A percentile compares a stretch with the other conserved stretches of the same genome.
phyloP scores from a whole-genome alignment of 2,113 vertebrate species.

The Oncorhynchus kisutch region DNA sequence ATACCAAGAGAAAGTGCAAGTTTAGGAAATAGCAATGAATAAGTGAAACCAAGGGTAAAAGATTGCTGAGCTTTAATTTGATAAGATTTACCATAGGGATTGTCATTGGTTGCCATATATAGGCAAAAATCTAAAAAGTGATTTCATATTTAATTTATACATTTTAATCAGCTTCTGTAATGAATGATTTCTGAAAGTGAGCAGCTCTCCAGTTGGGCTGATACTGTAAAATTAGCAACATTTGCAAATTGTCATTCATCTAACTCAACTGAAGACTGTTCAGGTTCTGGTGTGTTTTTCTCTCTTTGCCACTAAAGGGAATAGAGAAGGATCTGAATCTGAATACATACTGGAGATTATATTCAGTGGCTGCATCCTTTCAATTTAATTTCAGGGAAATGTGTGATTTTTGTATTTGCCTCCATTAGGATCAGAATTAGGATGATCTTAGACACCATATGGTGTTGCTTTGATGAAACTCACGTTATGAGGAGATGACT shows the following conservation, averaged over 20 bases:
- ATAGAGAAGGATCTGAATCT: background rate
- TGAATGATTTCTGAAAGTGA: background rate
- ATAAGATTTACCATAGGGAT: too few species aligned
- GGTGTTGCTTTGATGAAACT: constrained; percentile 24
- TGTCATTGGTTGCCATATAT: too few species aligned
- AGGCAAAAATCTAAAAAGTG: too few species aligned
- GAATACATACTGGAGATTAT: background rate
- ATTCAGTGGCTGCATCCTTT: background rate
- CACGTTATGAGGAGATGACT: constrained; percentile 31
- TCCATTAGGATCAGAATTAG: background rate
- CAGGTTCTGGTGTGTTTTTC: background rate
- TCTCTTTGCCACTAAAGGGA: background rate
- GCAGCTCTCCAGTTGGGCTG: too few species aligned
- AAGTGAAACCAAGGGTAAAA: too few species aligned
- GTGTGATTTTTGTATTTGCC: background rate
- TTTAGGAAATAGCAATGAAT: too few species aligned
- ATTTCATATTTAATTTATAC: too few species aligned
- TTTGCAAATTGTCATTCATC: background rate
- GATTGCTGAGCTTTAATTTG: too few species aligned
- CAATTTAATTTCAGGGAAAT: background rate
- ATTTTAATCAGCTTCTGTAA: too few species aligned
- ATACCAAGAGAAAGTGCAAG: too few species aligned
- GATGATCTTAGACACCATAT: background rate
- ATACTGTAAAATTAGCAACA: background rate
- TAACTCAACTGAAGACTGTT: background rate